phyloP scores from a whole-genome alignment of 2,113 vertebrate species.

The Arizona elegans region DNA sequence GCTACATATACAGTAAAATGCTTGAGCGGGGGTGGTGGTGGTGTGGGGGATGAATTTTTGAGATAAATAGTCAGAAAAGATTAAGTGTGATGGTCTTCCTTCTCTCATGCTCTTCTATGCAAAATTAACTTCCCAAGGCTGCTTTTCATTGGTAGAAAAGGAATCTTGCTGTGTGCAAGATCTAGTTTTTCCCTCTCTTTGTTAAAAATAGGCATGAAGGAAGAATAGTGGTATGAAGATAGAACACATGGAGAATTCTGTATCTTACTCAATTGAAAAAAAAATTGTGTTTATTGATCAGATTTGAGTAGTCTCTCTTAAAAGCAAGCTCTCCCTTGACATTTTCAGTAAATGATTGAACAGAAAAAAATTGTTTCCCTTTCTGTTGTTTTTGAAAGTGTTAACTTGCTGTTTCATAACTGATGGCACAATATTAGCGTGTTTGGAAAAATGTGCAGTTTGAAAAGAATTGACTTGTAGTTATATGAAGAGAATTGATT shows the following conservation, averaged over 20 bases:
- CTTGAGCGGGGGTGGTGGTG: neutral
- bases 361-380: conserved; percentile 27
- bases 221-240: neutral
- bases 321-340: conserved; percentile 26
- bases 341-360: conserved; percentile 18
- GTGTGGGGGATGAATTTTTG: neutral
- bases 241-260: neutral
- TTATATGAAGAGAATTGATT: conserved; percentile 16
- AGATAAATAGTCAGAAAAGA: neutral
- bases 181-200: neutral
- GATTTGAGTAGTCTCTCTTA: conserved; percentile 17
- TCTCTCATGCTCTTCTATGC: neutral
- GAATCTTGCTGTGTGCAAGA: neutral
- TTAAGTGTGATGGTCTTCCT: neutral
- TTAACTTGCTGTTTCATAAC: conserved; percentile 45
- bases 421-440: conserved; percentile 4
- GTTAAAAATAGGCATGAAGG: conserved; percentile 1
- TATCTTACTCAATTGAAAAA: neutral
- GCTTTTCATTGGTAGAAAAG: neutral
- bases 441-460: conserved; percentile 17
- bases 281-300: conserved; percentile 31
- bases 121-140: neutral
- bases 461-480: conserved; percentile 5
- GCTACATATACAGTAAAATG: neutral
- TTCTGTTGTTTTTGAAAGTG: conserved; percentile 35